These are phyloP conservation scores for Microcebus murinus DNA, from an alignment of 2,113 vertebrate genomes.

Conservation along the genomic window DNA sequence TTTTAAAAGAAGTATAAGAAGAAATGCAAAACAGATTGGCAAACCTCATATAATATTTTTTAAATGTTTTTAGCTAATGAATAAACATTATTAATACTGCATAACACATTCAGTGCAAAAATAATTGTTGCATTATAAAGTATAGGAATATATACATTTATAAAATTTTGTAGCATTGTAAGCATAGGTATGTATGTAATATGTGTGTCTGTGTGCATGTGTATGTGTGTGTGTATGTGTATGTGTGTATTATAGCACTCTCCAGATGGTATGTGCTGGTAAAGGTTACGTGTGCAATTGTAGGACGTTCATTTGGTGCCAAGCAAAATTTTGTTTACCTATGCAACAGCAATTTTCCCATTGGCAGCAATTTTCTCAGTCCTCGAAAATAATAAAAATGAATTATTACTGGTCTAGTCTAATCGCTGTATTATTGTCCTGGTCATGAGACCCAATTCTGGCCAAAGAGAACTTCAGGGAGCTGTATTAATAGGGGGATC, in stretches of 20 bases:
- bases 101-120: not conserved
- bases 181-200: not conserved
- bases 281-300: not conserved
- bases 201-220: not conserved
- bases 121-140: not conserved
- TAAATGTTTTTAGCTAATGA: not conserved
- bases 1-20: not conserved
- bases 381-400: not conserved
- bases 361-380: not conserved
- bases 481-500: not conserved
- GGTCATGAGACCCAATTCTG: not conserved
- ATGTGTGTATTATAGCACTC: not conserved
- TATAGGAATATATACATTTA: not conserved
- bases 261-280: not conserved
- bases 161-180: not conserved
- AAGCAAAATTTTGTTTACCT: not conserved
- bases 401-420: not conserved
- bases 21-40: not conserved
- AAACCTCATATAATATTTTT: not conserved
- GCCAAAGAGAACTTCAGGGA: not conserved
- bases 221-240: not conserved
- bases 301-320: not conserved
- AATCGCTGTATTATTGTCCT: not conserved
- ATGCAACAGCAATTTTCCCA: not conserved
- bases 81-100: conserved; percentile 17